Evolutionary conservation across 2,888 invertebrate species (phyloP).

Genomic region (Tenthredo amoena): DNA sequence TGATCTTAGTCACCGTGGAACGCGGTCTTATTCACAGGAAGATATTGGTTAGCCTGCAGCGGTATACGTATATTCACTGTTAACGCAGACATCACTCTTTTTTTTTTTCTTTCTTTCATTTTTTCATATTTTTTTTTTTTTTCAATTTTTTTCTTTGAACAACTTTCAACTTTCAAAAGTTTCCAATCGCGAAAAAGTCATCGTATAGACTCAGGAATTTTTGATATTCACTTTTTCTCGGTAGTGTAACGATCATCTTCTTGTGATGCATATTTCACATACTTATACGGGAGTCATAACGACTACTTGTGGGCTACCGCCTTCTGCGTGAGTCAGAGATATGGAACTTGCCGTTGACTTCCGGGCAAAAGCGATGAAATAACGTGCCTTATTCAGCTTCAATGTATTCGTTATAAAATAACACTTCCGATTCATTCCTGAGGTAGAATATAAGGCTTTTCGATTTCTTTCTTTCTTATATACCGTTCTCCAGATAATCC

Average conservation of each 20-base stretch:
- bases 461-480: too few species aligned
- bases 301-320: not conserved
- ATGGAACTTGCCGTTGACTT: constrained; percentile 28
- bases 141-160: too few species aligned
- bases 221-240: not conserved
- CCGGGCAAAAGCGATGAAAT: constrained; percentile 16
- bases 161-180: not conserved
- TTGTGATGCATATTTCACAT: not conserved
- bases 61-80: too few species aligned
- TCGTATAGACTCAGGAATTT: not conserved
- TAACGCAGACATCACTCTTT: too few species aligned
- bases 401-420: not conserved
- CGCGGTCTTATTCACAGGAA: not conserved
- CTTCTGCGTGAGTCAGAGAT: not conserved
- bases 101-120: too few species aligned
- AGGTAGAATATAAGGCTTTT: not conserved
- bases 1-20: constrained; percentile 1
- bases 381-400: constrained; percentile 5
- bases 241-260: not conserved
- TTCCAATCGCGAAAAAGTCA: not conserved
- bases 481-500: not conserved
- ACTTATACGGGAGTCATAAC: not conserved
- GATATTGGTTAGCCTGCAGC: too few species aligned
- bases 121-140: too few species aligned
- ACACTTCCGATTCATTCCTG: not conserved